Evolutionary conservation across 2,797 vertebrate genomes (phyloP).

Genomic region (Orientallactaga sibirica): DNA sequence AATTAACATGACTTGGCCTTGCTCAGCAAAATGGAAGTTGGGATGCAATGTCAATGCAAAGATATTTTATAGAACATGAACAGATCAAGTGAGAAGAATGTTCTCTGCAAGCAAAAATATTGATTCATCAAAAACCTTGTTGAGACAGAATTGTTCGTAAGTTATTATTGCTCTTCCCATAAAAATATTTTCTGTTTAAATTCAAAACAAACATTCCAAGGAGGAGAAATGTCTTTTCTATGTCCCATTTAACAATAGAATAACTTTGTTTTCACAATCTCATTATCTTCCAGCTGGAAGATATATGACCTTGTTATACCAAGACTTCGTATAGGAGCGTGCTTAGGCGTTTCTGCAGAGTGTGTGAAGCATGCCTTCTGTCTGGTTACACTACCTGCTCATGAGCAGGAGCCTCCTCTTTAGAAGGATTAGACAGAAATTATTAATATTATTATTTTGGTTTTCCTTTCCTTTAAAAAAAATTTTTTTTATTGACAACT

Average conservation of each 20-base stretch:
- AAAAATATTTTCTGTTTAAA: slow-evolving; percentile 84
- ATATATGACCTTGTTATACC: slow-evolving; percentile 74
- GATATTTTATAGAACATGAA: slow-evolving; percentile 72
- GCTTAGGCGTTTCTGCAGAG: slow-evolving; percentile 51
- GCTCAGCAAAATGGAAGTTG: slow-evolving; percentile 65
- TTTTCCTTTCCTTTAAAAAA: too few species aligned
- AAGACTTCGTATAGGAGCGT: slow-evolving; percentile 74
- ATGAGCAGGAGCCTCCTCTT: slow-evolving; percentile 54
- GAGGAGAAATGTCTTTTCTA: slow-evolving; percentile 75
- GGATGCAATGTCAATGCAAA: slow-evolving; percentile 46
- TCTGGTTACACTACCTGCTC: slow-evolving; percentile 36
- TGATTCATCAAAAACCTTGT: slow-evolving; percentile 85
- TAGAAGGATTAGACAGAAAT: neutral
- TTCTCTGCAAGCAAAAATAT: slow-evolving; percentile 78
- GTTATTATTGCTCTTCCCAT: slow-evolving; percentile 76
- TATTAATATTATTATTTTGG: neutral
- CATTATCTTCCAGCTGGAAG: slow-evolving; percentile 80
- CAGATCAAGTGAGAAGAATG: slow-evolving; percentile 83
- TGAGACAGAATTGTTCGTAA: slow-evolving; percentile 73
- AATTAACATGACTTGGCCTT: slow-evolving; percentile 67
- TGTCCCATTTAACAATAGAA: slow-evolving; percentile 78
- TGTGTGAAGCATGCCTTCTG: slow-evolving; percentile 7
- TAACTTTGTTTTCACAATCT: slow-evolving; percentile 80
- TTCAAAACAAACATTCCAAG: slow-evolving; percentile 80
- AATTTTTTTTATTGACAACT: too few species aligned